Evolutionary conservation across 1,140 invertebrate genomes (phyloP).

Genomic region (Adelges cooleyi): DNA sequence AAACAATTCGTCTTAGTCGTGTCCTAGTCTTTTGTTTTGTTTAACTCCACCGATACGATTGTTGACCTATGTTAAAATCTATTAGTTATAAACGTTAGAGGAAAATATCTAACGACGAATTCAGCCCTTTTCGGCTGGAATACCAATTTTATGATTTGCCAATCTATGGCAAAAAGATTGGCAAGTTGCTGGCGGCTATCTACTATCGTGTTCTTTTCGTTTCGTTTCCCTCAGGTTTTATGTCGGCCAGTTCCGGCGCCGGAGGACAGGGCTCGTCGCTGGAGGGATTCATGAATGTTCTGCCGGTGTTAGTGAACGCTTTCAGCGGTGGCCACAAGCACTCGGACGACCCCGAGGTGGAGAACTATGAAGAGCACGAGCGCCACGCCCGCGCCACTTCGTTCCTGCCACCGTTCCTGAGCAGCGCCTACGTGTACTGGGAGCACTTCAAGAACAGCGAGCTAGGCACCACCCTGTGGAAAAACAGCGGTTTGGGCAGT

Average conservation of each 20-base stretch:
- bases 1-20: too few species aligned
- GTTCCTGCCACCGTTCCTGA: conserved; percentile 59
- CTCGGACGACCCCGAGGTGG: conserved; percentile 33
- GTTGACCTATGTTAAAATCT: too few species aligned
- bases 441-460: conserved; percentile 68
- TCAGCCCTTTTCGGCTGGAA: too few species aligned
- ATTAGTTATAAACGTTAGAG: too few species aligned
- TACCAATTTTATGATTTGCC: too few species aligned
- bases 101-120: too few species aligned
- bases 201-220: too few species aligned
- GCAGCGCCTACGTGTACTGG: conserved; percentile 60
- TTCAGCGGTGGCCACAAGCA: conserved; percentile 33
- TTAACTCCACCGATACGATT: too few species aligned
- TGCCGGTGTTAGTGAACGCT: conserved; percentile 48
- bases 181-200: too few species aligned
- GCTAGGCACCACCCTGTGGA: conserved; percentile 56
- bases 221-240: conserved; percentile 31
- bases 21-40: too few species aligned
- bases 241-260: conserved; percentile 25
- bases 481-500: conserved; percentile 54
- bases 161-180: too few species aligned
- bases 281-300: conserved; percentile 47
- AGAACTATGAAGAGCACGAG: conserved; percentile 41
- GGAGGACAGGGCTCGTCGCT: conserved; percentile 31
- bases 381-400: conserved; percentile 48